Conservation (phyloP, 1,140 invertebrate species). For the Pogonognathellus flavescens region DNA sequence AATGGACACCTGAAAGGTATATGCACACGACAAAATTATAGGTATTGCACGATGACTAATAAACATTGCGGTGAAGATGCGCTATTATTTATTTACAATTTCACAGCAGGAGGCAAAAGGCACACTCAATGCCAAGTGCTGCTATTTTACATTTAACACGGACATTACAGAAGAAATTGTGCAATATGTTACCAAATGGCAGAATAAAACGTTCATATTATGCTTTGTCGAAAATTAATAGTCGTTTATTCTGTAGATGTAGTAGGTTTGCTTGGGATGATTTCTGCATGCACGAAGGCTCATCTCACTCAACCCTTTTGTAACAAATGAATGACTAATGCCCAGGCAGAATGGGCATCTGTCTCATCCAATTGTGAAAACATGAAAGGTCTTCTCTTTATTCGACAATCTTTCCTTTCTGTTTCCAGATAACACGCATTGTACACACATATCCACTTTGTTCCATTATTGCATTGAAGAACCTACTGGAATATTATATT, state of each 20-base stretch:
- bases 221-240: conserved; percentile 13
- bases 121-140: neutral
- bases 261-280: conserved; percentile 29
- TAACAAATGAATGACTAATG: conserved; percentile 26
- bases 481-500: neutral
- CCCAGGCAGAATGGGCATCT: conserved; percentile 18
- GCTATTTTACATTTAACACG: neutral
- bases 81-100: conserved; percentile 6
- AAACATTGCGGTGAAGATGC: conserved; percentile 23
- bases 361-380: conserved; percentile 55
- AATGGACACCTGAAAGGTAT: neutral
- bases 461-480: neutral
- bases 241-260: conserved; percentile 10
- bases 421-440: neutral
- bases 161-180: too few relatives aligned
- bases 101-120: neutral
- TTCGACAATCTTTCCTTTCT: conserved; percentile 4
- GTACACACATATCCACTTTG: neutral
- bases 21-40: conserved; percentile 16
- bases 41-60: conserved; percentile 40
- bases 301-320: neutral
- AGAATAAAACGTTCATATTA: neutral
- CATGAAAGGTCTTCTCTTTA: conserved; percentile 31
- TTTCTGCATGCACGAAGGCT: conserved; percentile 19
- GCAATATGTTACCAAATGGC: neutral